A percentile compares a stretch with the other conserved stretches of the same genome.
Conservation (phyloP, 2,113 vertebrate genomes). For the Pipa parva region DNA sequence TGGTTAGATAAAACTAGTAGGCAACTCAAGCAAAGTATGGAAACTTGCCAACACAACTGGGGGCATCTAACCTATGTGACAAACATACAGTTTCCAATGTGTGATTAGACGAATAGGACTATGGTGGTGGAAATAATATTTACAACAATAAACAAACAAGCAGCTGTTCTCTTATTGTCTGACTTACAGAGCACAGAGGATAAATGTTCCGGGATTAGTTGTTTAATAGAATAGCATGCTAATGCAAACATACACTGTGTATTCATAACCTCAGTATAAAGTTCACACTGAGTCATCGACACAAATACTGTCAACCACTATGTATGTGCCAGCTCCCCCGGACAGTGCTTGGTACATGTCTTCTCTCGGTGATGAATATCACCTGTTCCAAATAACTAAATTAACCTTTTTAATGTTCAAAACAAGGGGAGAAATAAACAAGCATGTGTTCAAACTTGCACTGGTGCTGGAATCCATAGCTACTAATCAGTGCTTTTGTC, state of each 20-base stretch:
- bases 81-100: neutral
- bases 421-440: too few species aligned
- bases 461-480: too few species aligned
- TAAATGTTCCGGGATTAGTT: slow-evolving; percentile 36
- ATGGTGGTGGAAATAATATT: neutral
- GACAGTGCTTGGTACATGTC: too few species aligned
- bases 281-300: neutral
- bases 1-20: too few species aligned
- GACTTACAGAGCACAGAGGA: slow-evolving; percentile 11
- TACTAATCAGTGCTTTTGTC: too few species aligned
- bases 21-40: too few species aligned
- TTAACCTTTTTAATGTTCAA: too few species aligned
- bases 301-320: slow-evolving; percentile 1
- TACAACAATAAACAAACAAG: slow-evolving; percentile 27
- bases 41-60: too few species aligned
- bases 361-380: too few species aligned
- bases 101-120: neutral
- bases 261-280: slow-evolving; percentile 7
- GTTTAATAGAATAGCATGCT: slow-evolving; percentile 14
- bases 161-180: slow-evolving; percentile 20
- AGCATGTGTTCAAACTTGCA: too few species aligned
- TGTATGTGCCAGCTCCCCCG: neutral
- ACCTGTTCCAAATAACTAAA: too few species aligned
- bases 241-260: slow-evolving; percentile 21
- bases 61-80: neutral